A percentile compares a stretch with the other conserved stretches of the same genome.
phyloP scores from a whole-genome alignment of 1,140 invertebrate species.

The Zaprionus camerounensis region DNA sequence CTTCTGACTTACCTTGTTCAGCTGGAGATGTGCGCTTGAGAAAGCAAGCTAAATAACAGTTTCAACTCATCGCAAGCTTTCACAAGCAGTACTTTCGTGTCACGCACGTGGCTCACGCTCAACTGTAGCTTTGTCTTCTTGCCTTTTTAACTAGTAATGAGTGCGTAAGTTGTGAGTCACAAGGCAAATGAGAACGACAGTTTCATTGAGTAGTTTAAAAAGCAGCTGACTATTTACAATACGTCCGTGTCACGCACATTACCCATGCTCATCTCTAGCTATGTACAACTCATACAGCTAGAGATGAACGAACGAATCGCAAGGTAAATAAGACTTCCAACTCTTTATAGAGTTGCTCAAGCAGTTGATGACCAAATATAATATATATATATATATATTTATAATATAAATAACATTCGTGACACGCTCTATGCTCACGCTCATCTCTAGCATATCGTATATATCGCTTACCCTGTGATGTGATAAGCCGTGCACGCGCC shows the following conservation, averaged over 20 bases:
- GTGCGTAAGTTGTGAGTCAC: neutral
- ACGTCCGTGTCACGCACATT: neutral
- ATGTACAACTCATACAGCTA: neutral
- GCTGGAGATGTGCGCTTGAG: too few species aligned
- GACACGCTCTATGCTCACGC: neutral
- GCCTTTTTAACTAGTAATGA: neutral
- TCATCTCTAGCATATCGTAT: neutral
- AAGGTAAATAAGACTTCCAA: too few species aligned
- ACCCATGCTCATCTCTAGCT: neutral
- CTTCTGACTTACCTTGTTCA: too few species aligned
- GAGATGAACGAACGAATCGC: neutral
- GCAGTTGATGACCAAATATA: neutral
- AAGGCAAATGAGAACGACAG: fast-evolving
- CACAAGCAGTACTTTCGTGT: neutral
- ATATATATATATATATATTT: too few species aligned
- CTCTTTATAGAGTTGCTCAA: too few species aligned
- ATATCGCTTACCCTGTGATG: slow-evolving; percentile 89
- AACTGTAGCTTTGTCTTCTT: neutral
- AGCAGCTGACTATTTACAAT: neutral
- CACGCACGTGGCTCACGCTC: neutral
- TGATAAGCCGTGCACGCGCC: slow-evolving; percentile 92
- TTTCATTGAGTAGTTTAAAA: too few species aligned
- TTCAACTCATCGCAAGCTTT: neutral
- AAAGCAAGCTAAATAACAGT: neutral
- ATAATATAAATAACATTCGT: neutral